Evolutionary conservation across 2,797 vertebrate genomes (phyloP).

Genomic region (Diglossa cyanea): DNA sequence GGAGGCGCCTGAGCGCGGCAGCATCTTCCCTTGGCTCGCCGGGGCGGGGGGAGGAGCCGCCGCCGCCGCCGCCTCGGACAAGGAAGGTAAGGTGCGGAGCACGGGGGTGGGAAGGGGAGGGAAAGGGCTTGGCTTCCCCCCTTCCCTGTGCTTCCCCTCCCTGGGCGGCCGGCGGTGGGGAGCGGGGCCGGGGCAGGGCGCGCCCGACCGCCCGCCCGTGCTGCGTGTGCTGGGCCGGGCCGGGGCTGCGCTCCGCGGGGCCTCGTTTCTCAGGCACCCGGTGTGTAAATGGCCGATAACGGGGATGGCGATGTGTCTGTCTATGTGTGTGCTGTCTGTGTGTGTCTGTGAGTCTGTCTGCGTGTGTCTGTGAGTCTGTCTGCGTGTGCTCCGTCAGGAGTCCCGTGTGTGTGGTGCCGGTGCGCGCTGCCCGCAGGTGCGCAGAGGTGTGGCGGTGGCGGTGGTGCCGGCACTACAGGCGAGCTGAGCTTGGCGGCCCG

Average conservation of each 20-base stretch:
- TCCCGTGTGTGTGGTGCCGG: rapidly evolving
- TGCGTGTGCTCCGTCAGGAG: too few relatives aligned
- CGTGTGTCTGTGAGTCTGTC: neutral
- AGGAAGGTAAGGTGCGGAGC: neutral
- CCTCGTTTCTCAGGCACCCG: neutral
- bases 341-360: neutral
- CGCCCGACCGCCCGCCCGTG: too few relatives aligned
- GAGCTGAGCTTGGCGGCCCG: rapidly evolving
- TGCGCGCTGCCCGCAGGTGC: neutral
- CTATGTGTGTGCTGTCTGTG: too few relatives aligned
- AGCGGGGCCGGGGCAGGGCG: neutral
- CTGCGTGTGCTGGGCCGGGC: neutral
- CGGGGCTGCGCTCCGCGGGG: neutral
- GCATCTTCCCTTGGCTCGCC: neutral
- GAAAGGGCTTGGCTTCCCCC: neutral
- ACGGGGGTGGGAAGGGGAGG: neutral
- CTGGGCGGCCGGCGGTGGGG: neutral
- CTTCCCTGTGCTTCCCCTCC: neutral
- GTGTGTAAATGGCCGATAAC: neutral
- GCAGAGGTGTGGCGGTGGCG: neutral
- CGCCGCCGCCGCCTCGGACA: neutral
- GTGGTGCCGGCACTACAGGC: rapidly evolving
- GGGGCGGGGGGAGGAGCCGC: neutral
- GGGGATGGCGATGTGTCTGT: neutral
- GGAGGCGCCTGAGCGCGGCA: neutral